These are phyloP conservation scores for Calyptomena viridis DNA, from an alignment of 2,113 vertebrate genomes.

Conservation along the genomic window DNA sequence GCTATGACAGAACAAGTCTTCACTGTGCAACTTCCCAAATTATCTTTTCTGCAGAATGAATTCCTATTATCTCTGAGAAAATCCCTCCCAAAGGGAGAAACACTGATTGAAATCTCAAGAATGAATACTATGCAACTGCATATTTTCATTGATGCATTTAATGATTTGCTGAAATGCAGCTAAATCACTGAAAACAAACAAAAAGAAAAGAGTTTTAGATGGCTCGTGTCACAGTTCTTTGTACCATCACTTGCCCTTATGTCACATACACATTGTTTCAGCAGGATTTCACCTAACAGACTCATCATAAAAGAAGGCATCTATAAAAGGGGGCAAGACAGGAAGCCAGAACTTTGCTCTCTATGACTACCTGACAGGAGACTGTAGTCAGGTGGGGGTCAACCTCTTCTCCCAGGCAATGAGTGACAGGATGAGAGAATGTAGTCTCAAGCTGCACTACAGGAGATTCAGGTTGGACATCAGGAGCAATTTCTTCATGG, in stretches of 20 bases:
- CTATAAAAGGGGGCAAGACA: neutral
- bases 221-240: neutral
- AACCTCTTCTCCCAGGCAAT: neutral
- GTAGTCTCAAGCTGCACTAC: neutral
- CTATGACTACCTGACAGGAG: too few species aligned
- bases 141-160: neutral
- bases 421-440: neutral
- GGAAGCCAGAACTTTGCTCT: neutral
- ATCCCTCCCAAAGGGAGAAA: neutral
- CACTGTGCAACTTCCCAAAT: neutral
- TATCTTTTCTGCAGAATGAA: neutral
- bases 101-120: neutral
- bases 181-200: neutral
- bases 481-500: neutral
- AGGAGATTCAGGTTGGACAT: neutral
- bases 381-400: fast-evolving
- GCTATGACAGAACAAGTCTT: neutral
- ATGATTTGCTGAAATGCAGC: neutral
- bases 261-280: neutral
- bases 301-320: neutral
- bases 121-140: neutral
- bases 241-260: neutral
- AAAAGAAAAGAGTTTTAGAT: neutral
- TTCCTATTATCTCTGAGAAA: neutral
- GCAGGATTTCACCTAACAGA: neutral